Evolutionary conservation across 2,113 vertebrate genomes (phyloP), one percentile per base, ranked within the genome.

Genomic region (Promerops cafer): DNA sequence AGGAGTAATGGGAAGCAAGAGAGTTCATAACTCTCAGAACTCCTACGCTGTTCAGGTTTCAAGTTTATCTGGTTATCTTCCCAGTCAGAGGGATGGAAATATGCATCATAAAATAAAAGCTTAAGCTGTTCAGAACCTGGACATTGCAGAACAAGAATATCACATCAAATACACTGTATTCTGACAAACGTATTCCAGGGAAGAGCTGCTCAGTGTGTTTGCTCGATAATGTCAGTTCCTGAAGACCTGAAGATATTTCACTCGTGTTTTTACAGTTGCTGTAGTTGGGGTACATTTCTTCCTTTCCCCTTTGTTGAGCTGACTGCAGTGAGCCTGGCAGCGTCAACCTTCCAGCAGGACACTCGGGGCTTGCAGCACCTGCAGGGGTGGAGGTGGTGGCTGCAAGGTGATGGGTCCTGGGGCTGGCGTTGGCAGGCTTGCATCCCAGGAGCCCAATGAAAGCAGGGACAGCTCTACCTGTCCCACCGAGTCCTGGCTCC

Each of bases 351-450:
- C 8, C 35, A 76, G 37, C 31, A 74, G 50, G n/a, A 31, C 15
- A 16, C 13, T 7, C 2, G 2, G 27, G 26, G 27, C 6, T 18
- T 84, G 59, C 57, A 89, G 61, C 23, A 10, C 17, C 42, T 27
- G n/a, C 39, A 20, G 53, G 10, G 57, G 3, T 2, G 1, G 11
- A 8, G 2, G 22, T 44, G 45, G 23, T 10, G 10, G 10, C 28
- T 49, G 44, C 53, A 40, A 75, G 44, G 33, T 49, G 28, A 8
- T 47, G 35, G 20, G 12, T 40, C 31, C 44, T 69, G 78, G 57
- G 22, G 8, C 18, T 71, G 54, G 15, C 10, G 10, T 9, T n/a
- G 7, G 6, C 0, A 0, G 33, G 8, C 20, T 68, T 39, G n/a
- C 35, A 63, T 4, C 3, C 6, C 42, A 45, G 44, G 7, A 63